Conservation (phyloP, 2,797 vertebrate species). For the Danio kyathit region DNA sequence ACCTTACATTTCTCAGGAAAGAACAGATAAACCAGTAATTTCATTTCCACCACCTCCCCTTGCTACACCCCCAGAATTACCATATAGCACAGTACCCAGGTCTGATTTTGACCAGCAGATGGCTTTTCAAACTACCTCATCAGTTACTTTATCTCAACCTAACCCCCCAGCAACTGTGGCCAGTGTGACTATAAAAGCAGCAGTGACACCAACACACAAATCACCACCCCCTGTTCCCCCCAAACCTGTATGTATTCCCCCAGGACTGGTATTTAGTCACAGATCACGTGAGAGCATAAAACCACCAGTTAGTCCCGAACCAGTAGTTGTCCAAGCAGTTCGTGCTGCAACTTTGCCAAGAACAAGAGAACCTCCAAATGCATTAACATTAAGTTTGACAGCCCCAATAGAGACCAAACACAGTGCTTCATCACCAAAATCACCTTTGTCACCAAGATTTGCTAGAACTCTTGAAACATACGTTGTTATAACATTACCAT, state of each 20-base stretch:
- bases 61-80: conserved; percentile 62
- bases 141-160: conserved; percentile 61
- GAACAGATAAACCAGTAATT: conserved; percentile 57
- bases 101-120: conserved; percentile 78
- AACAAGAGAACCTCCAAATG: conserved; percentile 83
- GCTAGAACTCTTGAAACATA: conserved; percentile 93
- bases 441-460: conserved; percentile 91
- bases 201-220: conserved; percentile 74
- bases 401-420: conserved; percentile 86
- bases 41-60: conserved; percentile 68
- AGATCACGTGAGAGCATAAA: conserved; percentile 84
- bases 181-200: conserved; percentile 62
- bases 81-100: conserved; percentile 77
- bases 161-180: conserved; percentile 57
- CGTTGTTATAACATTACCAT: conserved; percentile 97
- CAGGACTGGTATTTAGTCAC: conserved; percentile 91
- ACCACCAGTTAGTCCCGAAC: conserved; percentile 78
- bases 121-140: conserved; percentile 63
- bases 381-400: conserved; percentile 89
- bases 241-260: conserved; percentile 92
- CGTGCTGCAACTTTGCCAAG: conserved; percentile 84
- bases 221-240: conserved; percentile 94
- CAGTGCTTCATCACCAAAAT: conserved; percentile 87
- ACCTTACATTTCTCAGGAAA: conserved; percentile 46
- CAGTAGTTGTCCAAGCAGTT: conserved; percentile 72